phyloP scores from a whole-genome alignment of 1,140 invertebrate species.

The Atopsyche davidsoni region DNA sequence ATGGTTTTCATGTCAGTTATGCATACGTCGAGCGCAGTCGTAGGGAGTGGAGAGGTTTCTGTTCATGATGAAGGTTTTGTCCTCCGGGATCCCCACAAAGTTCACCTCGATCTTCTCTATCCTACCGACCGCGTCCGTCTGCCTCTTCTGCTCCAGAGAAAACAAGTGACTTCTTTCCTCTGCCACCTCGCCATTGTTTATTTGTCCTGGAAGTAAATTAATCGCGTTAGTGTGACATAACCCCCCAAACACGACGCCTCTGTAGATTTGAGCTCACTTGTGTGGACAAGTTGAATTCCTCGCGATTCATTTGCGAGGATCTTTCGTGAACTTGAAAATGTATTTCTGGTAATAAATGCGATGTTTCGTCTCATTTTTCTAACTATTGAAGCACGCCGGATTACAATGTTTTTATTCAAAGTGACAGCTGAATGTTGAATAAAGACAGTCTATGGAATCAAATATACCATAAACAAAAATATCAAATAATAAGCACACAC shows the following conservation, averaged over 20 bases:
- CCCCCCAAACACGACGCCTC: too few relatives aligned
- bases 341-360: slow-evolving; percentile 4
- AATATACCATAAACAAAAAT: too few relatives aligned
- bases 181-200: slow-evolving; percentile 41
- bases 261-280: neutral
- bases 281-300: neutral
- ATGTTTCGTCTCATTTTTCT: slow-evolving; percentile 14
- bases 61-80: slow-evolving; percentile 82
- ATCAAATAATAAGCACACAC: too few relatives aligned
- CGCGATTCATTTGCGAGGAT: neutral
- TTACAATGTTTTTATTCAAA: too few relatives aligned
- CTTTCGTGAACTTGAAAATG: slow-evolving; percentile 12
- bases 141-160: slow-evolving; percentile 68
- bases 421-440: too few relatives aligned
- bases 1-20: slow-evolving; percentile 3
- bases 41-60: slow-evolving; percentile 85
- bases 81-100: slow-evolving; percentile 66
- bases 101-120: slow-evolving; percentile 89
- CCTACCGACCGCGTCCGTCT: slow-evolving; percentile 64
- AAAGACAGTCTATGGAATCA: too few relatives aligned
- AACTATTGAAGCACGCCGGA: too few relatives aligned
- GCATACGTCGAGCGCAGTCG: slow-evolving; percentile 84
- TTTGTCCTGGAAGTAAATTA: slow-evolving; percentile 36
- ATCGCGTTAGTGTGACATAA: slow-evolving; percentile 4
- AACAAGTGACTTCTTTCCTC: slow-evolving; percentile 66